A percentile compares a stretch with the other conserved stretches of the same genome.
Evolutionary conservation across 2,113 vertebrate species (phyloP).

Genomic region (Rana temporaria): DNA sequence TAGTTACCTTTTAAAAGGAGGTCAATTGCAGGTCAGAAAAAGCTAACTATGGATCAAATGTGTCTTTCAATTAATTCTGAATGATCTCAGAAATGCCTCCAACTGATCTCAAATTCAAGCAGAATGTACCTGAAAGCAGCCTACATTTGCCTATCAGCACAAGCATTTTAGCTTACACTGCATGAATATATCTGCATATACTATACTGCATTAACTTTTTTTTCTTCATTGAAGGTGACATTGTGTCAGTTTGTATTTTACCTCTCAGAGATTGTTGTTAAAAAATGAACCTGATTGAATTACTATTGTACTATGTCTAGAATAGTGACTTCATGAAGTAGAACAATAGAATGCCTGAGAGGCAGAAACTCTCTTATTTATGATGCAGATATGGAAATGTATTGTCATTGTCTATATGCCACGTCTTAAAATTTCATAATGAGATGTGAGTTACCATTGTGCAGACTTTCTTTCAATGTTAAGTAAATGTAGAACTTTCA

Average conservation of each 20-base stretch:
- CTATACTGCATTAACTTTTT: neutral
- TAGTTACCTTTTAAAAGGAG: no score
- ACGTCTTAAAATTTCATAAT: neutral
- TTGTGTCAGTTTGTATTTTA: neutral
- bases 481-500: neutral
- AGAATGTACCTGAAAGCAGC: no score
- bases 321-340: neutral
- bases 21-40: no score
- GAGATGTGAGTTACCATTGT: slow-evolving; percentile 2
- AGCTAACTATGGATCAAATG: no score
- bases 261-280: neutral
- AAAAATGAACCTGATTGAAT: neutral
- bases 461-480: neutral
- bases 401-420: slow-evolving; percentile 5
- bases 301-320: neutral
- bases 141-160: no score
- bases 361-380: neutral
- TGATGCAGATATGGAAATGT: slow-evolving; percentile 7
- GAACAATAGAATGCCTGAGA: neutral
- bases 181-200: no score
- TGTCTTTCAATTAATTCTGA: no score
- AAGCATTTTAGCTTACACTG: no score
- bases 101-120: no score
- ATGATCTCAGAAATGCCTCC: no score
- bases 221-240: neutral